Evolutionary conservation across 2,113 vertebrate genomes (phyloP).

Genomic region (Pelodiscus sinensis): DNA sequence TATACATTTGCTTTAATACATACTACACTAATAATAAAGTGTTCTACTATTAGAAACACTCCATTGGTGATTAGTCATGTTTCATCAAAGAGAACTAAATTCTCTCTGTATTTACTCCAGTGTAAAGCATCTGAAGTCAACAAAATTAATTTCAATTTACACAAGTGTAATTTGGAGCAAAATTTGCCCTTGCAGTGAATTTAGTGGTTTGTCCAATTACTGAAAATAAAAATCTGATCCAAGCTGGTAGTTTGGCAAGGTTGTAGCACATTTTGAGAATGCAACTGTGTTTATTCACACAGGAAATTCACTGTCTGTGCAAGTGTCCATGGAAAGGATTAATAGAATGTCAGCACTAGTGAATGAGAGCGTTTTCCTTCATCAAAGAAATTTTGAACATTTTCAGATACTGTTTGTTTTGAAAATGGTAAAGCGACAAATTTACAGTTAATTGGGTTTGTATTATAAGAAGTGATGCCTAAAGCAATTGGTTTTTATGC

Average conservation of each 20-base stretch:
- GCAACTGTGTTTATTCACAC: background rate
- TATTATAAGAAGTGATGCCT: rapidly evolving
- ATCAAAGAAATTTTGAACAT: background rate
- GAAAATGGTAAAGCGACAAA: background rate
- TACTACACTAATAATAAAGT: background rate
- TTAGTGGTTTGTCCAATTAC: background rate
- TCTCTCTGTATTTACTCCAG: background rate
- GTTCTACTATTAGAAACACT: background rate
- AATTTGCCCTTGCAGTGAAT: background rate
- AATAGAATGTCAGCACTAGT: background rate
- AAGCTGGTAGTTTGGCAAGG: background rate
- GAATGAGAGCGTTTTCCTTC: background rate
- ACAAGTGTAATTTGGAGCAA: background rate
- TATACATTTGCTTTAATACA: rapidly evolving
- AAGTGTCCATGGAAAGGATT: background rate
- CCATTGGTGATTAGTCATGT: background rate
- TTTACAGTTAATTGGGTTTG: background rate
- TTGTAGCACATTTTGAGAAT: background rate
- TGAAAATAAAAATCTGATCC: background rate
- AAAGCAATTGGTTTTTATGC: background rate
- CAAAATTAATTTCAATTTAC: background rate
- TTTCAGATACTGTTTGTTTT: background rate
- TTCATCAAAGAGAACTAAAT: background rate
- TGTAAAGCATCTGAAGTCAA: background rate
- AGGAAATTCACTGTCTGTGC: background rate